A percentile compares a stretch with the other conserved stretches of the same genome.
These are phyloP conservation scores for Protonemura montana DNA, from an alignment of 2,888 invertebrate genomes.

Conservation along the genomic window DNA sequence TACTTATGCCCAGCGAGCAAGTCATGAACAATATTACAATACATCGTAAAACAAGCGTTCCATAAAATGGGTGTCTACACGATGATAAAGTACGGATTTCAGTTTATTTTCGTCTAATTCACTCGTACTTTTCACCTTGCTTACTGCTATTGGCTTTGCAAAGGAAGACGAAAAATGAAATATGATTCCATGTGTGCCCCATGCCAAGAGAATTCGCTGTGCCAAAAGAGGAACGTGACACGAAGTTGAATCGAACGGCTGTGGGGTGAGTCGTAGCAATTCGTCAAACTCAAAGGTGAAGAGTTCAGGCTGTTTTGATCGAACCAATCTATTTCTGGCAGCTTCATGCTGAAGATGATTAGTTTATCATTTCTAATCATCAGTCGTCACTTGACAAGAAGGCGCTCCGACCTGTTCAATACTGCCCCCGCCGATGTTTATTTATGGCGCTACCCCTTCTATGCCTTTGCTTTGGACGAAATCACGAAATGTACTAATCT, in stretches of 20 bases:
- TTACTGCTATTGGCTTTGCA: no score
- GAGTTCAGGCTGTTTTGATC: neutral
- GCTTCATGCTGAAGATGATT: neutral
- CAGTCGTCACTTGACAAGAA: neutral
- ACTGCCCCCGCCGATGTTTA: neutral
- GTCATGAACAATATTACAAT: no score
- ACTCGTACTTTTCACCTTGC: no score
- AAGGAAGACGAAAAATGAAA: no score
- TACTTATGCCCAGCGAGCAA: no score
- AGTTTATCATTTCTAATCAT: conserved; percentile 12
- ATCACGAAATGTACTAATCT: neutral
- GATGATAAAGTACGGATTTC: no score
- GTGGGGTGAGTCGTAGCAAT: neutral
- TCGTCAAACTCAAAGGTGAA: neutral
- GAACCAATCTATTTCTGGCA: neutral
- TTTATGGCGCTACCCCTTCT: neutral
- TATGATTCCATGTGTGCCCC: no score
- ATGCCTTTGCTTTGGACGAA: no score
- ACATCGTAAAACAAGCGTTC: no score
- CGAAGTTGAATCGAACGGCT: neutral
- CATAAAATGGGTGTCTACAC: no score
- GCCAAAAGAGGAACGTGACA: neutral
- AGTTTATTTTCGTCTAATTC: no score
- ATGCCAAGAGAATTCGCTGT: no score
- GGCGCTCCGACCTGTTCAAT: neutral